phyloP scores from a whole-genome alignment of 2,113 vertebrate species.

The Spea multiplicata region DNA sequence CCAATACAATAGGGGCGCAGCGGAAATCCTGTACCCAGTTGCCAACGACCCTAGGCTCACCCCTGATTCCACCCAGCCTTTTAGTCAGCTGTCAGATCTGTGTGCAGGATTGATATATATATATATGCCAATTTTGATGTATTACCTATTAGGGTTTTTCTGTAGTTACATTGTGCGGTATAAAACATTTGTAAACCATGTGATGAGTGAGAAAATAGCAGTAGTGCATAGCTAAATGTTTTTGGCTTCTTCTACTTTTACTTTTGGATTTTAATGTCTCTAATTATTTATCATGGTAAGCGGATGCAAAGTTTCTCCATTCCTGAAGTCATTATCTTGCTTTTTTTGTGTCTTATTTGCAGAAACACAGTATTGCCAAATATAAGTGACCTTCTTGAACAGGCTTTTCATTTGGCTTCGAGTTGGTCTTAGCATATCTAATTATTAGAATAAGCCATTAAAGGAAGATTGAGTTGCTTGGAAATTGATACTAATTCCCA shows the following conservation, averaged over 20 bases:
- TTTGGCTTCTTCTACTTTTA: neutral
- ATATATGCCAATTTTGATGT: no score
- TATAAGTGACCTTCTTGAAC: neutral
- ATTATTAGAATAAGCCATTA: neutral
- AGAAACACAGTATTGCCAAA: neutral
- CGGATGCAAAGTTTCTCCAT: neutral
- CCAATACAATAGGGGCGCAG: no score
- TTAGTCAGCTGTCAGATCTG: no score
- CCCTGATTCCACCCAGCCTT: no score
- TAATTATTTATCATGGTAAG: neutral
- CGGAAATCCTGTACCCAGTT: no score
- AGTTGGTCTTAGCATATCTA: neutral
- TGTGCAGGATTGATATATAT: no score
- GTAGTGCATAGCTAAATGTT: neutral
- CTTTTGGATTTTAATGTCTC: neutral
- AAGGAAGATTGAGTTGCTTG: neutral
- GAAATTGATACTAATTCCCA: neutral
- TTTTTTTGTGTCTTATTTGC: neutral
- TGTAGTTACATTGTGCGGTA: no score
- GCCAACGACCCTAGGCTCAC: no score
- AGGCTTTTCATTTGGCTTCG: neutral
- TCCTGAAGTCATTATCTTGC: slow-evolving; percentile 7
- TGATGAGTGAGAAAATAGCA: neutral
- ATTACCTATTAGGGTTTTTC: no score
- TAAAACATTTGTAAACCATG: neutral